Percentiles rank a stretch among this genome's conserved stretches.
These are phyloP conservation scores for Zaprionus bogoriensis DNA, from an alignment of 2,888 invertebrate species.

Conservation along the genomic window DNA sequence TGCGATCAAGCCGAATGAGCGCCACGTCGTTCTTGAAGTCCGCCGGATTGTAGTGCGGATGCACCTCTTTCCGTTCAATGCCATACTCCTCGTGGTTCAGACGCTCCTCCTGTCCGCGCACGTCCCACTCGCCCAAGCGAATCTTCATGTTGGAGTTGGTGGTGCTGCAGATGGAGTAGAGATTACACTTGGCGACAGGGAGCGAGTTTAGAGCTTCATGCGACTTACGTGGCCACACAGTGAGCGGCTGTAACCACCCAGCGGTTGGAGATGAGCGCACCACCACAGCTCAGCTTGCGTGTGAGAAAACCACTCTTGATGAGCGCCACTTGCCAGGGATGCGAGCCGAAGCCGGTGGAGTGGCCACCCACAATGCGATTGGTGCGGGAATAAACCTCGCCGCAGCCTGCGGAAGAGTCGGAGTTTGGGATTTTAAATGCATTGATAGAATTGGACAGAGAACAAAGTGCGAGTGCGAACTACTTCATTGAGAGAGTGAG, in stretches of 20 bases:
- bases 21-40: slow-evolving; percentile 97
- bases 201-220: too few relatives aligned
- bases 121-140: slow-evolving; percentile 96
- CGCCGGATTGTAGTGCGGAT: slow-evolving; percentile 94
- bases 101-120: slow-evolving; percentile 91
- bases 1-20: slow-evolving; percentile 89
- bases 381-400: slow-evolving; percentile 92
- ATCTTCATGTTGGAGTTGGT: slow-evolving; percentile 94
- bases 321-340: slow-evolving; percentile 97
- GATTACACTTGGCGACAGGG: too few relatives aligned
- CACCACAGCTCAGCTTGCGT: slow-evolving; percentile 95
- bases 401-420: slow-evolving; percentile 88
- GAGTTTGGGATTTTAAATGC: accelerated
- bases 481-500: too few relatives aligned
- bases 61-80: slow-evolving; percentile 95
- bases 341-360: slow-evolving; percentile 94
- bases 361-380: slow-evolving; percentile 96
- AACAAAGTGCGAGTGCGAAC: slow-evolving; percentile 23
- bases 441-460: background rate
- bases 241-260: slow-evolving; percentile 97
- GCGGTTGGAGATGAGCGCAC: slow-evolving; percentile 93
- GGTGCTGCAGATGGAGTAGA: too few relatives aligned
- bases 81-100: slow-evolving; percentile 93
- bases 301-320: slow-evolving; percentile 95
- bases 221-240: slow-evolving; percentile 93